Conservation (phyloP, 2,113 vertebrate species). For the Abramis brama region DNA sequence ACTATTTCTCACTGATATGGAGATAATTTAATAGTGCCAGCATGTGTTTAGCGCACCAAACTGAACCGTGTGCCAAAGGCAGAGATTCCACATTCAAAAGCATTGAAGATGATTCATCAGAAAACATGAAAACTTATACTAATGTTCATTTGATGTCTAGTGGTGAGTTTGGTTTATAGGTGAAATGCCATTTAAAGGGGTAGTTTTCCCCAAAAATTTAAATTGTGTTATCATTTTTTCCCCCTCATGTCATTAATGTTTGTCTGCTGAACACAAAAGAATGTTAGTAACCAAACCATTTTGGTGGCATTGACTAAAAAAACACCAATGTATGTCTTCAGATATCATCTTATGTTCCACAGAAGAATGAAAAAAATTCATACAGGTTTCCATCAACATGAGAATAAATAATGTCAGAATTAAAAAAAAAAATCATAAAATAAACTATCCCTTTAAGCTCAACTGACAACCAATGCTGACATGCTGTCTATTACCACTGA, state of each 20-base stretch:
- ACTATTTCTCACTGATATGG: conserved; percentile 65
- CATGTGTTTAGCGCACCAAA: conserved; percentile 63
- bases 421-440: too few species aligned
- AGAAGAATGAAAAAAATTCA: background rate
- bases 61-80: conserved; percentile 45
- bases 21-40: conserved; percentile 67
- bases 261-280: background rate
- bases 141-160: background rate
- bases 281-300: background rate
- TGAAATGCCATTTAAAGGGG: background rate
- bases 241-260: background rate
- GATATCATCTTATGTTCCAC: background rate
- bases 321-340: background rate
- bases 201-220: background rate
- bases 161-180: background rate
- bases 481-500: background rate
- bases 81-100: background rate
- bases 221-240: background rate
- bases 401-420: background rate
- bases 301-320: background rate
- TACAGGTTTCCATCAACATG: background rate
- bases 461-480: background rate
- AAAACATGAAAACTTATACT: background rate
- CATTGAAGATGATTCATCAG: background rate
- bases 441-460: background rate